Base-by-base conservation (phyloP, 2,888 invertebrate genomes). In the Cryptosula pallasiana region DNA sequence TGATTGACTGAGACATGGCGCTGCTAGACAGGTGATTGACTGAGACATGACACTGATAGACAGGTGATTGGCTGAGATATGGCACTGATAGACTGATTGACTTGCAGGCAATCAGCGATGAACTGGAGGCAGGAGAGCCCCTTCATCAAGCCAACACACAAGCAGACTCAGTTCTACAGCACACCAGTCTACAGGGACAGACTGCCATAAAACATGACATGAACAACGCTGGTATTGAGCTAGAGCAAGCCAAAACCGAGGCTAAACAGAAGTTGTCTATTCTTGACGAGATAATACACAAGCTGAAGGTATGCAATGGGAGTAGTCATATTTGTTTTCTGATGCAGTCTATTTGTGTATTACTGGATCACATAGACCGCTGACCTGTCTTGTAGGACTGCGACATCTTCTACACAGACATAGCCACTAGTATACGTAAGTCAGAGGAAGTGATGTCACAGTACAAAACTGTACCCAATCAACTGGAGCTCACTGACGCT, bases 381-480 rank as follows among this genome's bases (percentile, higher is more conserved):
- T n/a, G n/a, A n/a, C n/a, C n/a, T n/a, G n/a, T n/a, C n/a, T n/a
- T 57, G 57, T 63, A 63, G 63, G 63, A 63, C 63, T 63, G 63
- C 32, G 63, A 63, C 25, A 63, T 63, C 20, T 63, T 63, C 63
- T 63, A 63, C 32, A 13, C 63, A 13, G 63, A 63, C 32, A 63
- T 63, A 5, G 63, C 63, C 9, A 63, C 32, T 3, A 63, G 63
- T n/a, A 32, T 63, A 9, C 25, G 32, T 5, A 63, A 63, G 3
- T 27, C 29, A 13, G 63, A 63, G 32, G 63, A 63, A 29, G 63
- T 63, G 27, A 25, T 25, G 9, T 13, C 63, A 27, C 20, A 32
- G 27, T 63, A 63, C 32, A 63, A 27, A 3, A 29, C 63, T 13
- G 34, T n/a, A 5, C 63, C 63, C 13, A 63, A 63, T 32, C 63